A percentile compares a stretch with the other conserved stretches of the same genome.
Conservation (phyloP, 2,888 invertebrate species). For the Chorisops tibialis region DNA sequence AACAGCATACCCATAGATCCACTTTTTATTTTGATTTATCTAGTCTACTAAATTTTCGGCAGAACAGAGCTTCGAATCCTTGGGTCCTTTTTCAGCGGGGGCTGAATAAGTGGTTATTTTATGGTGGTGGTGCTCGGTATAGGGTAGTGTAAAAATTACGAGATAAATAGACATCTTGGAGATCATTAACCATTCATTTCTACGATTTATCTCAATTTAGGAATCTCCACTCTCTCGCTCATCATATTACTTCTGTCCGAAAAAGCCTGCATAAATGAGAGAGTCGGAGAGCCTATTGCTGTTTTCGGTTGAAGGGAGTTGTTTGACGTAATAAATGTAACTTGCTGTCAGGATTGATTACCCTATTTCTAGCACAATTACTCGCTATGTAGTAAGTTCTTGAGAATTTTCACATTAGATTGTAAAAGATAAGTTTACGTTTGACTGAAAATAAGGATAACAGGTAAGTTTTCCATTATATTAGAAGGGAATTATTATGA, state of each 20-base stretch:
- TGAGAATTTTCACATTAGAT: no score
- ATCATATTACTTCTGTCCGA: slow-evolving; percentile 13
- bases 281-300: background rate
- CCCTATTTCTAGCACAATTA: slow-evolving; percentile 23
- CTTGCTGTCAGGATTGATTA: slow-evolving; percentile 20
- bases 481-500: no score
- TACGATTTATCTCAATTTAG: slow-evolving; percentile 30
- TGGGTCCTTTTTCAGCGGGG: background rate
- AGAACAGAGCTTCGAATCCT: background rate
- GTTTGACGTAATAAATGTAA: slow-evolving; percentile 19
- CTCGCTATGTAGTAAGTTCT: background rate
- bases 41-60: slow-evolving; percentile 3
- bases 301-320: slow-evolving; percentile 8
- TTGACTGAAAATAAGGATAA: no score
- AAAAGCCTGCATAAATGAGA: slow-evolving; percentile 2
- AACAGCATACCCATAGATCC: background rate
- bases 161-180: slow-evolving; percentile 29
- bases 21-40: slow-evolving; percentile 23
- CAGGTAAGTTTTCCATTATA: no score
- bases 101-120: background rate
- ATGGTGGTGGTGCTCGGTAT: background rate
- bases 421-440: no score
- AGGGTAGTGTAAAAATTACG: slow-evolving; percentile 18
- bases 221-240: slow-evolving; percentile 8
- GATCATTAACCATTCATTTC: slow-evolving; percentile 30